Conservation (phyloP, 2,797 vertebrate genomes). For the Cetoscarus ocellatus region DNA sequence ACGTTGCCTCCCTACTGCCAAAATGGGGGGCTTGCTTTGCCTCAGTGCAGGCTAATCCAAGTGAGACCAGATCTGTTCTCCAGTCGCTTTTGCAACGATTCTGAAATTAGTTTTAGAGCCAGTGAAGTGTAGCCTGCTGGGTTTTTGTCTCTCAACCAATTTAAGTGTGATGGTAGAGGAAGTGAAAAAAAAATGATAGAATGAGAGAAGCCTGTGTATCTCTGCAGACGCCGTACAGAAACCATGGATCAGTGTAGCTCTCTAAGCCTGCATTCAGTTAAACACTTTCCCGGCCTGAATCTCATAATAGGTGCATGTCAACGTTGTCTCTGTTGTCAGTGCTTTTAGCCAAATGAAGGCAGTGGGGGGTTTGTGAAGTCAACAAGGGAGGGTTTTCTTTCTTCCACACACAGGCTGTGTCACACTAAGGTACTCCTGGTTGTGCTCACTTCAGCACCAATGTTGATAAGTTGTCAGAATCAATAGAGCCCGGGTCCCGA, state of each 20-base stretch:
- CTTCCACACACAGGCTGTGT: conserved; percentile 47
- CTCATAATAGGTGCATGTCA: conserved; percentile 66
- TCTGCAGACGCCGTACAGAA: conserved; percentile 19
- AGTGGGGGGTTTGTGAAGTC: background rate
- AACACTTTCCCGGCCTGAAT: conserved; percentile 51
- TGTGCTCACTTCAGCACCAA: conserved; percentile 72
- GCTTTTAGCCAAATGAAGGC: conserved; percentile 66
- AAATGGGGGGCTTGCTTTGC: conserved; percentile 64
- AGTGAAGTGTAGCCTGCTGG: conserved; percentile 74
- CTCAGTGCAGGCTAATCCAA: conserved; percentile 75
- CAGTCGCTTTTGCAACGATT: conserved; percentile 72
- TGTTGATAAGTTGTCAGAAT: conserved; percentile 81
- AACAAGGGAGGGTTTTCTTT: conserved; percentile 17
- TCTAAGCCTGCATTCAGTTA: conserved; percentile 48
- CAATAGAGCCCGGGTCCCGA: conserved; percentile 50
- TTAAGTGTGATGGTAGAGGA: conserved; percentile 59
- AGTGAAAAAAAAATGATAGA: conserved; percentile 10
- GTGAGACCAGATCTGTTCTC: conserved; percentile 77
- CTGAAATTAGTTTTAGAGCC: conserved; percentile 80
- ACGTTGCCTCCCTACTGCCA: conserved; percentile 65
- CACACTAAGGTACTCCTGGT: conserved; percentile 64
- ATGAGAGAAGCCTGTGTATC: conserved; percentile 30
- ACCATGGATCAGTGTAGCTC: conserved; percentile 31
- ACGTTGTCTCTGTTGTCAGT: conserved; percentile 29
- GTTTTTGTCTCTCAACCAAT: conserved; percentile 77